A percentile compares a stretch with the other conserved stretches of the same genome.
These are phyloP conservation scores for Yponomeuta malinellus DNA, from an alignment of 2,888 invertebrate species.

Conservation along the genomic window DNA sequence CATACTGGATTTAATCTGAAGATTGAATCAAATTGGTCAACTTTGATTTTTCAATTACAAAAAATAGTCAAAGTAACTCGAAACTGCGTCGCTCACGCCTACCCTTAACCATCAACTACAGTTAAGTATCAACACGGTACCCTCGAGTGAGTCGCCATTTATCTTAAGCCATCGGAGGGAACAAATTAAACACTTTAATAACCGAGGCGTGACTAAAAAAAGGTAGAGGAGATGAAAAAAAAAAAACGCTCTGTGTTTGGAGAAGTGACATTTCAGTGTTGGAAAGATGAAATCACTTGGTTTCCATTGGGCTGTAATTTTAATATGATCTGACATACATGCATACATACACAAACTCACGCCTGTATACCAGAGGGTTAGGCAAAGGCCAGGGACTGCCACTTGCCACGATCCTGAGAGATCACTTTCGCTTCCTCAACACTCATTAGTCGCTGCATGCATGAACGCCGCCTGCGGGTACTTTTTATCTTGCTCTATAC, in stretches of 20 bases:
- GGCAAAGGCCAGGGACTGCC: too few relatives aligned
- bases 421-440: too few relatives aligned
- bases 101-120: background rate
- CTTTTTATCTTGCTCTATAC: too few relatives aligned
- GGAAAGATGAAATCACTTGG: background rate
- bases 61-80: too few relatives aligned
- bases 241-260: conserved; percentile 16
- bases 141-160: conserved; percentile 35
- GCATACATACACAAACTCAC: too few relatives aligned
- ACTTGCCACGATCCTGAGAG: too few relatives aligned
- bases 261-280: background rate
- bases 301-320: background rate
- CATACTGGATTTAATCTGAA: background rate
- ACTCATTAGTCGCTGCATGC: too few relatives aligned
- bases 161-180: conserved; percentile 54
- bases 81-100: background rate
- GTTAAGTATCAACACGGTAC: background rate
- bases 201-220: conserved; percentile 70
- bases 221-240: conserved; percentile 16
- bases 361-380: too few relatives aligned
- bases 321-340: background rate
- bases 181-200: conserved; percentile 74
- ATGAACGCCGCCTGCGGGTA: too few relatives aligned
- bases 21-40: too few relatives aligned
- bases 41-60: too few relatives aligned